Base-by-base conservation (phyloP, 2,888 invertebrate species). In the Liposcelis brunnea region DNA sequence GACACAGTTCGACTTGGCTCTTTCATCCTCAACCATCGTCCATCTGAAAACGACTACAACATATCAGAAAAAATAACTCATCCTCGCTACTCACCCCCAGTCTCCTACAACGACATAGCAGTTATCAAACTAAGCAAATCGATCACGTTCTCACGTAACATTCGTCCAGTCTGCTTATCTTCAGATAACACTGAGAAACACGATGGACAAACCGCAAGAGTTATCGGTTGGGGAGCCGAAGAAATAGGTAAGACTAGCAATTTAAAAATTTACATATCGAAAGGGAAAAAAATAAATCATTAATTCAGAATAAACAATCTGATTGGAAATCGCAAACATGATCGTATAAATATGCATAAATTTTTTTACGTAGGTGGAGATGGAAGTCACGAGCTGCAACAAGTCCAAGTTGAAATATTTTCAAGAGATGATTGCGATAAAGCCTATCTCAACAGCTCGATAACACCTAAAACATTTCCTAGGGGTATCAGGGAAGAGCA, bases 401-500 rank as follows among this genome's bases (percentile, higher is more conserved):
- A 40, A 40, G 40, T 40, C 7, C 6, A 40, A 40, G 40, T 40
- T 7, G 21, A 40, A 18, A 40, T 40, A 5, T 40, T 40, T 40
- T 6, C 12, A 7, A 40, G 16, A 7, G n/a, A n/a, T 6, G 40
- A 40, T 7, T 40, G 40, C 19, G 40, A 40, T 18, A 14, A 21
- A 19, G 40, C 19, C 6, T 40, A 40, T 11, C n/a, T 36, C n/a
- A n/a, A 21, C 15, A 40, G 40, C 19, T 19, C 40, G 12, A 40
- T 40, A 18, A 21, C 19, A 18, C 15, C 15, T 3, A 19, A 19
- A n/a, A 40, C 16, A 8, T 40, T 40, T 16, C 38, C 26, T 12
- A 18, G 38, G 3, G 45, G 45, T n/a, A 45, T 45, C 21, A 18
- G 36, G n/a, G 45, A 45, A 12, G n/a, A 38, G 19, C 35, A 38